A percentile compares a stretch with the other conserved stretches of the same genome.
phyloP scores from a whole-genome alignment of 2,113 vertebrate genomes.

The Catharus minimus region DNA sequence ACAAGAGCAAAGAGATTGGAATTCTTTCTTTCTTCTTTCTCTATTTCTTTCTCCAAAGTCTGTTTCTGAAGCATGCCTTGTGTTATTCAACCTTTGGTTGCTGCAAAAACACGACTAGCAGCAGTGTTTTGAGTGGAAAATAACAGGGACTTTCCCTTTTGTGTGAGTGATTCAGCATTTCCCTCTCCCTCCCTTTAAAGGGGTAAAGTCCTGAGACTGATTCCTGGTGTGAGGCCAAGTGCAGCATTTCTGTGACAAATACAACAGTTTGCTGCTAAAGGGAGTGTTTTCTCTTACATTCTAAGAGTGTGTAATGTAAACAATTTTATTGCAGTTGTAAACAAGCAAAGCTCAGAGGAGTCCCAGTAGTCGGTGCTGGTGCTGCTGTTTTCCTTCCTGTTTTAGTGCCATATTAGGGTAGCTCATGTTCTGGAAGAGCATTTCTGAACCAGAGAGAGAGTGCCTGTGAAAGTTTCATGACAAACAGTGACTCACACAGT shows the following conservation, averaged over 20 bases:
- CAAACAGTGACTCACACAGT: neutral
- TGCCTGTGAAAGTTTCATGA: neutral
- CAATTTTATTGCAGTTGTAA: neutral
- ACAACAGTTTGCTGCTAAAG: neutral
- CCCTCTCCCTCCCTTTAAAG: neutral
- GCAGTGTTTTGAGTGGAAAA: neutral
- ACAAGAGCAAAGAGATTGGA: fast-evolving
- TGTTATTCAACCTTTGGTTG: neutral
- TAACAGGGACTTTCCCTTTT: neutral
- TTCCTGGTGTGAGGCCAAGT: neutral
- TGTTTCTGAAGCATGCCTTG: neutral
- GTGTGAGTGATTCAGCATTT: neutral
- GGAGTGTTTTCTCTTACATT: neutral
- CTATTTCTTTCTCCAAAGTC: neutral
- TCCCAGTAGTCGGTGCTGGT: neutral
- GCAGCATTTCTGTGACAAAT: neutral
- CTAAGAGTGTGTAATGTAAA: neutral
- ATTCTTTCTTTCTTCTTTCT: neutral
- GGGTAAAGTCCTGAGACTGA: neutral
- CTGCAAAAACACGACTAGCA: neutral
- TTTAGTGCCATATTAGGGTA: neutral
- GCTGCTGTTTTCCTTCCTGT: neutral
- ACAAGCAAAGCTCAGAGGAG: neutral
- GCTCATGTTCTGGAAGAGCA: neutral
- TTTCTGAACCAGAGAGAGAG: neutral